Percentiles rank a stretch among this genome's conserved stretches.
phyloP scores from a whole-genome alignment of 2,888 invertebrate species.

The Orthonychiurus folsomi region DNA sequence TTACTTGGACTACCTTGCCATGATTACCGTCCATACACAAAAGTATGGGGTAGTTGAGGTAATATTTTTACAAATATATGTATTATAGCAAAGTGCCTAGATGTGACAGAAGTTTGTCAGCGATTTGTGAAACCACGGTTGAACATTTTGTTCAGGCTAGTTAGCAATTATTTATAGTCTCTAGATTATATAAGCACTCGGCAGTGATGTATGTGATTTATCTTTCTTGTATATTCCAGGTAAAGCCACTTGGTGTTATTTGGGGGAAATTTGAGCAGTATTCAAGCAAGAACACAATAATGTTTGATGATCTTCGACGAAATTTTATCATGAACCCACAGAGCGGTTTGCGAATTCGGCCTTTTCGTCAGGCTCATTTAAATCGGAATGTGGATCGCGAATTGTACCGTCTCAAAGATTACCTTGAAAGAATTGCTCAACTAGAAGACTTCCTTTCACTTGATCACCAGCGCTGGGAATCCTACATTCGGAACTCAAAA shows the following conservation, averaged over 20 bases:
- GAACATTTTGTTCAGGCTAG: no score
- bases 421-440: constrained; percentile 71
- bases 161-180: constrained; percentile 14
- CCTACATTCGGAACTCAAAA: constrained; percentile 24
- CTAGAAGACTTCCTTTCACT: constrained; percentile 71
- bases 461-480: constrained; percentile 87
- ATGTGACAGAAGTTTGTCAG: not conserved
- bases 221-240: constrained; percentile 55
- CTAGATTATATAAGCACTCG: no score
- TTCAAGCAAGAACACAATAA: constrained; percentile 83
- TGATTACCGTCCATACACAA: constrained; percentile 86
- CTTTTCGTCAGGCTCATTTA: constrained; percentile 82
- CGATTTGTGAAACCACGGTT: not conserved
- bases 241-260: constrained; percentile 89
- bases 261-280: constrained; percentile 93
- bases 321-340: constrained; percentile 98
- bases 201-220: no score
- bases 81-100: no score
- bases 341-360: constrained; percentile 62
- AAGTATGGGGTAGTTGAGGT: constrained; percentile 89
- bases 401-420: constrained; percentile 63
- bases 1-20: constrained; percentile 81
- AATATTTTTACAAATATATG: no score
- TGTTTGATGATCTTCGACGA: constrained; percentile 91
- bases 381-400: constrained; percentile 78